Evolutionary conservation across 2,797 vertebrate species (phyloP).

Genomic region (Odontamblyopus lacepedii): DNA sequence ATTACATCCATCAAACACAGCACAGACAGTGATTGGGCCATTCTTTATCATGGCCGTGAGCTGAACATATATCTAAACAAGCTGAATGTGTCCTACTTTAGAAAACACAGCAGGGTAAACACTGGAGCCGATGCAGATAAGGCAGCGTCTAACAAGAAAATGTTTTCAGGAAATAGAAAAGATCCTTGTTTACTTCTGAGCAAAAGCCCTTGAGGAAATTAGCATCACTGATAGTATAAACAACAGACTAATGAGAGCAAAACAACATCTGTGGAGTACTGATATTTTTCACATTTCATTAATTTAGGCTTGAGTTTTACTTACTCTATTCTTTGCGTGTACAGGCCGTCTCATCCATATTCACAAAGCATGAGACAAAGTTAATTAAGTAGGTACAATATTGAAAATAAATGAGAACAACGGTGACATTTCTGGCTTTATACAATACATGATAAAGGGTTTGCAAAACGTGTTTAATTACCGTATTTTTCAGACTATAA

Average conservation of each 20-base stretch:
- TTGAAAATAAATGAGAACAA: no score
- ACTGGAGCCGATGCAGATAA: constrained; percentile 36
- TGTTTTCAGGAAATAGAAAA: constrained; percentile 27
- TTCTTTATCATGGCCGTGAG: constrained; percentile 40
- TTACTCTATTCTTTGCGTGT: not conserved
- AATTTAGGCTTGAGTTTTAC: not conserved
- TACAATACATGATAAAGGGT: no score
- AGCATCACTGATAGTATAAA: constrained; percentile 8
- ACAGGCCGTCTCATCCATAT: not conserved
- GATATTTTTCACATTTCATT: constrained; percentile 9
- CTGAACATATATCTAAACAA: constrained; percentile 37
- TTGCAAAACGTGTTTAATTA: no score
- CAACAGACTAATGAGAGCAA: constrained; percentile 15
- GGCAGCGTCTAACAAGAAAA: constrained; percentile 14
- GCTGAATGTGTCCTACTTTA: constrained; percentile 53
- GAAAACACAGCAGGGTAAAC: constrained; percentile 37
- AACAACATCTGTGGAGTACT: constrained; percentile 9
- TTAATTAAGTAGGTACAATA: not conserved
- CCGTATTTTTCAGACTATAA: no score
- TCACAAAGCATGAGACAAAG: not conserved
- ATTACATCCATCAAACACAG: constrained; percentile 57
- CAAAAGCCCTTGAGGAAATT: constrained; percentile 11
- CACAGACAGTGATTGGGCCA: constrained; percentile 46
- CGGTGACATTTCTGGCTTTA: no score
- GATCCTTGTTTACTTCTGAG: constrained; percentile 13